A percentile compares a stretch with the other conserved stretches of the same genome.
Conservation (phyloP, 2,797 vertebrate genomes). For the Lindbergichthys nudifrons region DNA sequence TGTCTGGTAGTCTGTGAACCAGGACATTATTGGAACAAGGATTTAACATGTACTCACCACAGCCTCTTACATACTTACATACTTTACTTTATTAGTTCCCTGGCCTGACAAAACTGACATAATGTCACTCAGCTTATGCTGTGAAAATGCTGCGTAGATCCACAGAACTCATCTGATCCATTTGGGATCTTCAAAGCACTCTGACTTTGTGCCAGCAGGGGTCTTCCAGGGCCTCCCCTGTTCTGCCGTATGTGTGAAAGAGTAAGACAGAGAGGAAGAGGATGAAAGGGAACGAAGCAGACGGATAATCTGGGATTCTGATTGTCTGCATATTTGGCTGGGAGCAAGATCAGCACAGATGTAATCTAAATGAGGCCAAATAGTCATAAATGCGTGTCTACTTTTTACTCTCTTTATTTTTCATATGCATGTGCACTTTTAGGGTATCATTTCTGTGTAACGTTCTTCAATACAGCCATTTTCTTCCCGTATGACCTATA, state of each 20-base stretch:
- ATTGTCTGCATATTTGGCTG: slow-evolving; percentile 43
- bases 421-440: not conserved
- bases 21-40: not conserved
- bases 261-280: slow-evolving; percentile 14
- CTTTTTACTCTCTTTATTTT: slow-evolving; percentile 14
- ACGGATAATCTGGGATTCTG: slow-evolving; percentile 49
- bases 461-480: not conserved
- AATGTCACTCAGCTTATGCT: slow-evolving; percentile 5
- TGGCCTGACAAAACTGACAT: slow-evolving; percentile 21
- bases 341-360: slow-evolving; percentile 36
- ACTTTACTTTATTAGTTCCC: not conserved
- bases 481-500: slow-evolving; percentile 17
- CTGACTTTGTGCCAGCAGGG: slow-evolving; percentile 39
- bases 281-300: slow-evolving; percentile 44
- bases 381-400: slow-evolving; percentile 17
- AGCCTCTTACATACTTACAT: not conserved
- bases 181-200: slow-evolving; percentile 47
- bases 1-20: slow-evolving; percentile 24
- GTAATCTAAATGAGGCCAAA: slow-evolving; percentile 38
- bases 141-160: slow-evolving; percentile 25
- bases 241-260: slow-evolving; percentile 20
- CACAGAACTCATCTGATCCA: slow-evolving; percentile 18
- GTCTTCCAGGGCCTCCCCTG: slow-evolving; percentile 20
- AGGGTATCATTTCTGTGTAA: not conserved
- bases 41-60: not conserved